Percentiles rank a stretch among this genome's conserved stretches.
Conservation (phyloP, 2,888 invertebrate genomes). For the Platynereis dumerilii region DNA sequence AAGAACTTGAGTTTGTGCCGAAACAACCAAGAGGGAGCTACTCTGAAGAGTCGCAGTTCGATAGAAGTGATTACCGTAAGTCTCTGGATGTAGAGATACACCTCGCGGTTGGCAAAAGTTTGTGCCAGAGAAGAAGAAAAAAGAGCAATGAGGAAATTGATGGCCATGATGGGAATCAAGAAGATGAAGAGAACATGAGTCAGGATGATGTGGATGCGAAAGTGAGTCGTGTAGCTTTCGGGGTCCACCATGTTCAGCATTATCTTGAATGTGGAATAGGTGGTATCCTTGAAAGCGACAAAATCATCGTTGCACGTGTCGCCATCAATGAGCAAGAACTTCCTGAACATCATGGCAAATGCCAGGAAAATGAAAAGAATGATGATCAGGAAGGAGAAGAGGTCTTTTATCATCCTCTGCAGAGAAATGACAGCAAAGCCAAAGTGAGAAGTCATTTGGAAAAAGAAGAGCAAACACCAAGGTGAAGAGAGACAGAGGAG, state of each 20-base stretch:
- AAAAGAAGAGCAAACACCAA: conserved; percentile 8
- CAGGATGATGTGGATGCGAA: not conserved
- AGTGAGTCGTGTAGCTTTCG: not conserved
- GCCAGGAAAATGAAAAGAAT: not conserved
- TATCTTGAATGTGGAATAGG: conserved; percentile 2
- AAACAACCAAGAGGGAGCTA: no score
- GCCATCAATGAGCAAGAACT: no score
- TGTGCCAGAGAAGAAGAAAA: conserved; percentile 4
- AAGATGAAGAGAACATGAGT: conserved; percentile 5
- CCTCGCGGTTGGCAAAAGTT: not conserved
- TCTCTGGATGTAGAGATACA: not conserved
- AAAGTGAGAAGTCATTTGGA: not conserved
- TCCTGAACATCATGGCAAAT: not conserved
- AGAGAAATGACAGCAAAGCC: conserved; percentile 6
- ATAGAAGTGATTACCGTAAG: not conserved
- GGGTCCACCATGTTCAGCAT: conserved; percentile 10
- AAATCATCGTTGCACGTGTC: not conserved
- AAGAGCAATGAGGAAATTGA: conserved; percentile 18
- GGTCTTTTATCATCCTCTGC: conserved; percentile 9
- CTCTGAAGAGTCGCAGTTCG: not conserved
- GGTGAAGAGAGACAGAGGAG: no score
- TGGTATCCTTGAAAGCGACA: not conserved
- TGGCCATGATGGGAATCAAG: conserved; percentile 1
- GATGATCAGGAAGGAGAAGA: not conserved
- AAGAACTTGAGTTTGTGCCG: no score